These are phyloP conservation scores for Drosophila lowei DNA, from an alignment of 1,140 invertebrate genomes.

Conservation along the genomic window DNA sequence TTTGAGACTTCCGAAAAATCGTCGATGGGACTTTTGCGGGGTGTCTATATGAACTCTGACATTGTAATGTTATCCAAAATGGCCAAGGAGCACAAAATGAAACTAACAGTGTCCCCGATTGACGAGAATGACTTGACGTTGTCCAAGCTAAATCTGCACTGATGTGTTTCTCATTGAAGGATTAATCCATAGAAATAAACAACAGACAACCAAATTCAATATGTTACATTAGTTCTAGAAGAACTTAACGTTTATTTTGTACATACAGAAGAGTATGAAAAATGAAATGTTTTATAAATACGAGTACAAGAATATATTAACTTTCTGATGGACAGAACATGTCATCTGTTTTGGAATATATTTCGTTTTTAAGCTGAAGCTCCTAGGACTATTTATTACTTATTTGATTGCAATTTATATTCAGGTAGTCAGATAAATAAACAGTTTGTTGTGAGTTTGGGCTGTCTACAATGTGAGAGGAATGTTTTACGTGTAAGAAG, in stretches of 20 bases:
- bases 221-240: too few species aligned
- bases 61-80: constrained; percentile 29
- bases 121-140: too few species aligned
- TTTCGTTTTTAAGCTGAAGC: constrained; percentile 37
- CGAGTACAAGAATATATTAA: background rate
- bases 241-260: background rate
- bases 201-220: too few species aligned
- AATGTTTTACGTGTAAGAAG: too few species aligned
- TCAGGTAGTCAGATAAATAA: constrained; percentile 30
- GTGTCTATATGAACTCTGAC: constrained; percentile 32
- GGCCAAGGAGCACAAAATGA: constrained; percentile 8
- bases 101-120: too few species aligned
- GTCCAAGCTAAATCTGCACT: too few species aligned
- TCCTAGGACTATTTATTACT: constrained; percentile 25
- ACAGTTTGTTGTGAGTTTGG: constrained; percentile 20
- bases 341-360: background rate
- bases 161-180: too few species aligned
- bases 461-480: too few species aligned
- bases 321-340: background rate
- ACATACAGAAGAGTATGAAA: constrained; percentile 1
- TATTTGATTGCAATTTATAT: background rate
- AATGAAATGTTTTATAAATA: constrained; percentile 15
- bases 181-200: too few species aligned
- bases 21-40: constrained; percentile 26
- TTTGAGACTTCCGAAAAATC: constrained; percentile 18